Percentiles rank a stretch among this genome's conserved stretches.
Conservation (phyloP, 2,797 vertebrate species). For the Pangasius macronema region DNA sequence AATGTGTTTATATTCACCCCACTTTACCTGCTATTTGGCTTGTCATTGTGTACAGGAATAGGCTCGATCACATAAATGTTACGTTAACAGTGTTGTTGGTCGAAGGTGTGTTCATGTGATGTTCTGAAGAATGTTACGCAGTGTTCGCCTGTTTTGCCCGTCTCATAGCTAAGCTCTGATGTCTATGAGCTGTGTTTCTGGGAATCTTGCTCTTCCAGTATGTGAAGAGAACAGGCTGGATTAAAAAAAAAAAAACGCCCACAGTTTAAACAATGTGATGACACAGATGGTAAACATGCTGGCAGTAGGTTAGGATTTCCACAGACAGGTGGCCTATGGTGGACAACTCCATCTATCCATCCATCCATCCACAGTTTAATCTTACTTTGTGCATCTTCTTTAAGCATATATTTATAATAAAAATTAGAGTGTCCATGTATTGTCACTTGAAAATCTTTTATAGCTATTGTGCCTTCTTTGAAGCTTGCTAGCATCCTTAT, state of each 20-base stretch:
- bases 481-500: not conserved
- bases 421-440: not conserved
- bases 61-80: not conserved
- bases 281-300: slow-evolving; percentile 1
- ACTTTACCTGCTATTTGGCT: not conserved
- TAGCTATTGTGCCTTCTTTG: not conserved
- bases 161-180: not conserved
- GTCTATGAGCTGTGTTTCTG: not conserved
- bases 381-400: not conserved
- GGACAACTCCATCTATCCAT: not conserved
- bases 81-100: not conserved
- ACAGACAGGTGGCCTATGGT: not conserved
- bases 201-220: slow-evolving; percentile 55
- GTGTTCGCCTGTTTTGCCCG: not conserved
- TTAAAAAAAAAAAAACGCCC: slow-evolving; percentile 6
- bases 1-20: not conserved
- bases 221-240: slow-evolving; percentile 14
- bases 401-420: not conserved
- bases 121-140: not conserved
- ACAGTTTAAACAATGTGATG: slow-evolving; percentile 34
- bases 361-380: not conserved
- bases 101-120: not conserved
- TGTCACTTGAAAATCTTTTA: not conserved
- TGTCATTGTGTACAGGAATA: not conserved
- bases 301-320: not conserved